Conservation (phyloP, 2,888 invertebrate genomes). For the Clistopyga incitator region DNA sequence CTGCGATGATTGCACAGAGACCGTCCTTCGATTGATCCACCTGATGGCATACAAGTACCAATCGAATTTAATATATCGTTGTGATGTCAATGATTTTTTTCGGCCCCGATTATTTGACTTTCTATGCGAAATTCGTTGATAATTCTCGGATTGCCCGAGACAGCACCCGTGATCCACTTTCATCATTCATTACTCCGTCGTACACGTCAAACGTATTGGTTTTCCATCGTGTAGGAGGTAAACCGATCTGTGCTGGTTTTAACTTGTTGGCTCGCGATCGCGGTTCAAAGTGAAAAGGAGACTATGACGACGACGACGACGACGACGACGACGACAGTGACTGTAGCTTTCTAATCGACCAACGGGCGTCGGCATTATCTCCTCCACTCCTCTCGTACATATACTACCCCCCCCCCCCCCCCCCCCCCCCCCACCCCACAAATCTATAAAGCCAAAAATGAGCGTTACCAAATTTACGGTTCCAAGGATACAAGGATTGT, state of each 20-base stretch:
- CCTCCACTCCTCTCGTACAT: slow-evolving; percentile 7
- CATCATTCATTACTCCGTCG: slow-evolving; percentile 48
- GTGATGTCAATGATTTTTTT: neutral
- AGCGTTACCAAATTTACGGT: too few relatives aligned
- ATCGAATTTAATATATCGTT: too few relatives aligned
- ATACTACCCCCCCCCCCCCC: slow-evolving; percentile 39
- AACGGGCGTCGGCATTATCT: slow-evolving; percentile 60
- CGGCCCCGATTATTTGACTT: slow-evolving; percentile 35
- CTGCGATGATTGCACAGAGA: slow-evolving; percentile 96
- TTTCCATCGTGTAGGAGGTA: slow-evolving; percentile 75
- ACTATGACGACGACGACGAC: slow-evolving; percentile 48
- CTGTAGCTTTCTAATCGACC: slow-evolving; percentile 79
- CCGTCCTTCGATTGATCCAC: slow-evolving; percentile 93
- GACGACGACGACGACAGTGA: slow-evolving; percentile 41
- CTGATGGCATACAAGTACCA: too few relatives aligned
- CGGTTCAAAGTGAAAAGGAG: slow-evolving; percentile 73
- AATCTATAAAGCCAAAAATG: too few relatives aligned
- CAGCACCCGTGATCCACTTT: slow-evolving; percentile 75
- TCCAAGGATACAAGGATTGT: too few relatives aligned
- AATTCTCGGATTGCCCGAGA: slow-evolving; percentile 15
- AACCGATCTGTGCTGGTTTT: slow-evolving; percentile 69
- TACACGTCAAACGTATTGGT: slow-evolving; percentile 69
- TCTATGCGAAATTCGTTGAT: slow-evolving; percentile 43
- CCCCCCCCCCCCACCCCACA: too few relatives aligned
- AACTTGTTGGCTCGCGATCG: slow-evolving; percentile 33